Percentiles rank a stretch among this genome's conserved stretches.
phyloP scores from a whole-genome alignment of 2,888 invertebrate genomes.

The Microctonus brassicae region DNA sequence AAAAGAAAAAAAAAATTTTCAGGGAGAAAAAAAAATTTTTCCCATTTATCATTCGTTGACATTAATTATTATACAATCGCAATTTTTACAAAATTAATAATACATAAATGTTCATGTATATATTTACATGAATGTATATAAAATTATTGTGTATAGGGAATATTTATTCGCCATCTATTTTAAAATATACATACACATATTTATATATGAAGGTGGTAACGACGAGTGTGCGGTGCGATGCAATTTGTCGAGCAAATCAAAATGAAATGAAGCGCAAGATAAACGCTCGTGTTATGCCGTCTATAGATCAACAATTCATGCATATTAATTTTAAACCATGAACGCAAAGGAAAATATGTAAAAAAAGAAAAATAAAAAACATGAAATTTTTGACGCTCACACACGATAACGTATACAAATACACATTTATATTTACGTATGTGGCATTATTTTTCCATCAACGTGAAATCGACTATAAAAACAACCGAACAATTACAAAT shows the following conservation, averaged over 20 bases:
- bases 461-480: slow-evolving; percentile 58
- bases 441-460: slow-evolving; percentile 66
- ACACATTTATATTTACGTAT: slow-evolving; percentile 43
- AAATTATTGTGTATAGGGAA: background rate
- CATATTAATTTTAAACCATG: slow-evolving; percentile 67
- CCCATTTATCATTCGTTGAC: slow-evolving; percentile 11
- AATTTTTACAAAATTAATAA: background rate
- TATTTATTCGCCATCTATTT: slow-evolving; percentile 1
- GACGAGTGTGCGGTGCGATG: slow-evolving; percentile 38
- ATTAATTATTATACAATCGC: slow-evolving; percentile 3
- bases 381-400: slow-evolving; percentile 32
- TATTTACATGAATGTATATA: slow-evolving; percentile 1
- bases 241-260: slow-evolving; percentile 67
- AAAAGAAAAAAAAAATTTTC: background rate
- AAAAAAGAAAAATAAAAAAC: background rate
- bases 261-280: slow-evolving; percentile 69
- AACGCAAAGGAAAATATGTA: slow-evolving; percentile 47
- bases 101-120: background rate
- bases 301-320: slow-evolving; percentile 57
- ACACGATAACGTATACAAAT: slow-evolving; percentile 29
- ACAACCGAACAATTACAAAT: slow-evolving; percentile 62
- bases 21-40: background rate
- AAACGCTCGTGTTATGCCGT: slow-evolving; percentile 58
- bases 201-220: background rate
- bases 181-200: background rate